Percentiles rank a stretch among this genome's conserved stretches.
phyloP scores from a whole-genome alignment of 2,888 invertebrate species.

The Drosophila pseudotalamancana region DNA sequence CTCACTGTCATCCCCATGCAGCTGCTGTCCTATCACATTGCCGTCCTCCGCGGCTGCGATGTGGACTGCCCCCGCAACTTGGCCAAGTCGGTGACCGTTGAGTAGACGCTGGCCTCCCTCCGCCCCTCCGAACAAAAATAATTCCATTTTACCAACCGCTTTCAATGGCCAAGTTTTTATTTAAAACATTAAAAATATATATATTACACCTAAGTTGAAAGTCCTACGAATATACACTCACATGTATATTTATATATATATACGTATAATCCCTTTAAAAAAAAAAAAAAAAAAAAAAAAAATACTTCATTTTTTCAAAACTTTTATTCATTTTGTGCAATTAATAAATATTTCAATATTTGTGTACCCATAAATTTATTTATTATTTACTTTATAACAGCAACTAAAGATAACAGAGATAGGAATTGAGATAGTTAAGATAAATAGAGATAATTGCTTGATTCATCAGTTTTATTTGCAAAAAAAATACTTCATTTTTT shows the following conservation, averaged over 20 bases:
- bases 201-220: slow-evolving; percentile 30
- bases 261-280: neutral
- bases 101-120: slow-evolving; percentile 85
- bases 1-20: slow-evolving; percentile 99
- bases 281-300: neutral
- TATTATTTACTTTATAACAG: neutral
- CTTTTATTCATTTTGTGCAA: too few species aligned
- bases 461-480: neutral
- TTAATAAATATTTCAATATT: slow-evolving; percentile 16
- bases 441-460: neutral
- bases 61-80: slow-evolving; percentile 99
- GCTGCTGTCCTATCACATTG: slow-evolving; percentile 98
- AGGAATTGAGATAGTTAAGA: neutral
- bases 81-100: slow-evolving; percentile 99
- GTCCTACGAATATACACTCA: slow-evolving; percentile 10
- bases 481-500: slow-evolving; percentile 2
- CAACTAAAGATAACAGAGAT: neutral
- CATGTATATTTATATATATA: neutral
- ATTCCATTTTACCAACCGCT: slow-evolving; percentile 60
- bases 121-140: slow-evolving; percentile 22
- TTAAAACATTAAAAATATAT: slow-evolving; percentile 14
- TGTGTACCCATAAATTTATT: neutral
- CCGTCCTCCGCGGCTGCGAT: slow-evolving; percentile 96
- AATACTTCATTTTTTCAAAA: slow-evolving; percentile 3
- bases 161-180: slow-evolving; percentile 3